Evolutionary conservation across 2,797 vertebrate species (phyloP), one percentile per base, ranked within the genome.

Genomic region (Rhinatrema bivittatum): DNA sequence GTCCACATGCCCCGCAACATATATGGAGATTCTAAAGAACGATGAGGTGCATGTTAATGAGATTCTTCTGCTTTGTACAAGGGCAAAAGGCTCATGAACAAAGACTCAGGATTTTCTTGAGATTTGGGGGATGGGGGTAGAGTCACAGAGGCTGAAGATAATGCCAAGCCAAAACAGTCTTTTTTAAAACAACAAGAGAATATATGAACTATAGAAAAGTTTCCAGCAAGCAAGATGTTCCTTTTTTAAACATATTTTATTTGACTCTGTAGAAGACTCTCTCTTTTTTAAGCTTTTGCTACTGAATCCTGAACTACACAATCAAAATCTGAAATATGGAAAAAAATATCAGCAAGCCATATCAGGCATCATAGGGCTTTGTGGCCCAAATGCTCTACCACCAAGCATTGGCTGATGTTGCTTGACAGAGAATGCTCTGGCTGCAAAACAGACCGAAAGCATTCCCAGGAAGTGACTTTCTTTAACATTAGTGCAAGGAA

Each of bases 1-100:
- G 85, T 95, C 55, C 91, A 92, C 39, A 88, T 96, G 63, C 89
- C 91, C 69, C 88, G 94, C 32, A 98, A 98, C 81, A 96, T 81
- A 31, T 98, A 97, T 7, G 92, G 93, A 62, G 93, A 89, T 53
- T 88, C 90, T 53, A 97, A 97, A 79, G 89, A 95, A 60, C 91
- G 91, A 83, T 97, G 91, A 98, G 86, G 61, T 13, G 3, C 7
- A 22, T 23, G 5, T 18, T 16, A 10, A 16, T 12, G 11, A 14
- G 18, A 7, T 15, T 5, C 23, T n/a, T n/a, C 15, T 32, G n/a
- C 17, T 62, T 59, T 21, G 59, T 44, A 40, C 23, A 0, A 15
- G 70, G 65, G 69, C 52, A 46, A 20, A 33, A 54, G 55, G 54
- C 60, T 65, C 50, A 26, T 24, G 36, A 17, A 18, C 40, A 3